These are phyloP conservation scores for Thelaira solivaga DNA, from an alignment of 2,888 invertebrate species.

Conservation along the genomic window DNA sequence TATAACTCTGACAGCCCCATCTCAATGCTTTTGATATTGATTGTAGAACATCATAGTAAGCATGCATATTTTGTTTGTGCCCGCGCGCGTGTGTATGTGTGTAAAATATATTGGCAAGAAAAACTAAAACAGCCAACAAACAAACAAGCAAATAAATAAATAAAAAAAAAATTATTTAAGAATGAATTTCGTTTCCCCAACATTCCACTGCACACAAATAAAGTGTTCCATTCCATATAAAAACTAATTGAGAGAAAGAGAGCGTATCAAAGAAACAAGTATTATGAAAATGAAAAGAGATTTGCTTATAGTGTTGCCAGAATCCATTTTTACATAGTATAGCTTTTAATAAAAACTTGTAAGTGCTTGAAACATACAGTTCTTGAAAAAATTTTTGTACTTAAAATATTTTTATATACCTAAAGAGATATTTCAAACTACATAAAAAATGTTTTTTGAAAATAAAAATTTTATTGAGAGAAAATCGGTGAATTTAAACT, in stretches of 20 bases:
- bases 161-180: constrained; percentile 41
- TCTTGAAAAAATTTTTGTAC: too few species aligned
- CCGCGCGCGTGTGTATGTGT: neutral
- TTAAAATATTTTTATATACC: too few species aligned
- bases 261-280: neutral
- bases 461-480: too few species aligned
- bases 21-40: constrained; percentile 23
- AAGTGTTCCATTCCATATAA: constrained; percentile 9
- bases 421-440: too few species aligned
- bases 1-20: constrained; percentile 27
- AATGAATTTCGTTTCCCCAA: constrained; percentile 53
- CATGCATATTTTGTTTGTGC: constrained; percentile 8
- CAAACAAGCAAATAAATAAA: constrained; percentile 18
- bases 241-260: neutral
- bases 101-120: constrained; percentile 14
- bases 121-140: constrained; percentile 20
- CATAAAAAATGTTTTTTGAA: too few species aligned
- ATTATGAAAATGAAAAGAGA: constrained; percentile 21
- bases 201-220: constrained; percentile 27
- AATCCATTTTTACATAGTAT: too few species aligned
- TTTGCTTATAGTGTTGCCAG: neutral
- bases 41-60: constrained; percentile 46
- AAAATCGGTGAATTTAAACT: too few species aligned
- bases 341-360: too few species aligned
- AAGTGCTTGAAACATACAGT: too few species aligned